Evolutionary conservation across 2,113 vertebrate species (phyloP).

Genomic region (Muntiacus muntjak): DNA sequence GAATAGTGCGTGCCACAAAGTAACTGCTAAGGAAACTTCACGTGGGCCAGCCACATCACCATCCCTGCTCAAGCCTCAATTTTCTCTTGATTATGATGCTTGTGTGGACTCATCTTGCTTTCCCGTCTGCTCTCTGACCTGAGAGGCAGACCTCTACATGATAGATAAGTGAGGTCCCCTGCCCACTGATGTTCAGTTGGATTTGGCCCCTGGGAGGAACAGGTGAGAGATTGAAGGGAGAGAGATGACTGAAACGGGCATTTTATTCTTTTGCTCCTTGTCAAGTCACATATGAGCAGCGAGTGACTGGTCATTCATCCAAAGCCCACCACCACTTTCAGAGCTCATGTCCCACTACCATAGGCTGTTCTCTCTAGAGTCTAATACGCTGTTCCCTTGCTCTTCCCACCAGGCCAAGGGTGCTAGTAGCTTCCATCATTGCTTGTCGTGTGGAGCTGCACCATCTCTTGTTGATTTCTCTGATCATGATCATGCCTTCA

Average conservation of each 20-base stretch:
- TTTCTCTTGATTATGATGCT: not conserved
- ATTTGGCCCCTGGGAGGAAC: not conserved
- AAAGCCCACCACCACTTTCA: not conserved
- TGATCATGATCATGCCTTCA: not conserved
- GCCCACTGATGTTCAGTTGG: not conserved
- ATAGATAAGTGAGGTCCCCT: not conserved
- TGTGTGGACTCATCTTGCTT: not conserved
- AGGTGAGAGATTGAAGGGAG: not conserved
- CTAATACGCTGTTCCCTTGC: not conserved
- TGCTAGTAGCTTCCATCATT: not conserved
- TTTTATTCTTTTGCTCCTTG: not conserved
- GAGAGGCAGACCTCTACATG: not conserved
- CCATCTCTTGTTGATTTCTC: not conserved
- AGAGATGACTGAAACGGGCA: not conserved
- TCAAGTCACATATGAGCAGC: not conserved
- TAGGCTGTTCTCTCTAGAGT: not conserved
- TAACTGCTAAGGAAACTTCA: not conserved
- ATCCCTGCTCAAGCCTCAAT: not conserved
- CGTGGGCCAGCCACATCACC: not conserved
- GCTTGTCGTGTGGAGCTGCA: rapidly evolving
- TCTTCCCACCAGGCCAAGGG: rapidly evolving
- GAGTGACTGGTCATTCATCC: not conserved
- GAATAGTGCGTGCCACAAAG: not conserved
- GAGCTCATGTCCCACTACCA: not conserved
- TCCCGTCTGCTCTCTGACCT: not conserved